Conservation (phyloP, 2,888 invertebrate species). For the Deladenus siricidicola region DNA sequence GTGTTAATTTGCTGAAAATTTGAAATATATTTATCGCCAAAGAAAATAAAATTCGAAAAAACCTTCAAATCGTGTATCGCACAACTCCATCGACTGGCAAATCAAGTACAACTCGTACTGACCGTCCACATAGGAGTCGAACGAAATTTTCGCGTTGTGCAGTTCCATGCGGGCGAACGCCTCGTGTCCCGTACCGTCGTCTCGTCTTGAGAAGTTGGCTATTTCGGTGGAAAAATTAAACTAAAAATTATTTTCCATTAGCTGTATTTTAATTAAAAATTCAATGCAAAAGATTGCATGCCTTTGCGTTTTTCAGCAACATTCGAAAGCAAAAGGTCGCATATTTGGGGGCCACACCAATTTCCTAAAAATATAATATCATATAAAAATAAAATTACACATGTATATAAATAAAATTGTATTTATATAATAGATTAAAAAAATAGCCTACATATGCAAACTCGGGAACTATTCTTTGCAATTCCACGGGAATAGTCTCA, state of each 20-base stretch:
- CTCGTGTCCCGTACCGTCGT: not conserved
- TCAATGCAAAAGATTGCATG: too few species aligned
- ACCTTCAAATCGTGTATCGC: constrained; percentile 55
- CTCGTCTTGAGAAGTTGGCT: too few species aligned
- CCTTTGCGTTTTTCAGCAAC: constrained; percentile 55
- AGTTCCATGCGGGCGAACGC: constrained; percentile 26
- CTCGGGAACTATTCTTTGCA: too few species aligned
- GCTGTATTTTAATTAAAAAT: too few species aligned
- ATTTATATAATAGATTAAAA: too few species aligned
- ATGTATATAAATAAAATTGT: too few species aligned
- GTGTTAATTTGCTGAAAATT: not conserved
- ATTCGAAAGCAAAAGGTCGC: constrained; percentile 55
- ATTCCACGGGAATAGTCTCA: constrained; percentile 47
- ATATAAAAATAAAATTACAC: too few species aligned
- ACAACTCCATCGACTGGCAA: constrained; percentile 55
- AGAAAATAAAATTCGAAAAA: too few species aligned
- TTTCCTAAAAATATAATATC: too few species aligned
- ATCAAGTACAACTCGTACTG: constrained; percentile 57
- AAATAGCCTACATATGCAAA: too few species aligned
- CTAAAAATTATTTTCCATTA: too few species aligned
- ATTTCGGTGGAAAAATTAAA: constrained; percentile 9
- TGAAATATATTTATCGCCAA: constrained; percentile 1
- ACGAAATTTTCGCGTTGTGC: constrained; percentile 53
- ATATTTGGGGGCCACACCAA: constrained; percentile 46
- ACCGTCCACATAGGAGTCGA: constrained; percentile 56